Base-by-base conservation (phyloP, 2,888 invertebrate species). In the Unio delphinus region DNA sequence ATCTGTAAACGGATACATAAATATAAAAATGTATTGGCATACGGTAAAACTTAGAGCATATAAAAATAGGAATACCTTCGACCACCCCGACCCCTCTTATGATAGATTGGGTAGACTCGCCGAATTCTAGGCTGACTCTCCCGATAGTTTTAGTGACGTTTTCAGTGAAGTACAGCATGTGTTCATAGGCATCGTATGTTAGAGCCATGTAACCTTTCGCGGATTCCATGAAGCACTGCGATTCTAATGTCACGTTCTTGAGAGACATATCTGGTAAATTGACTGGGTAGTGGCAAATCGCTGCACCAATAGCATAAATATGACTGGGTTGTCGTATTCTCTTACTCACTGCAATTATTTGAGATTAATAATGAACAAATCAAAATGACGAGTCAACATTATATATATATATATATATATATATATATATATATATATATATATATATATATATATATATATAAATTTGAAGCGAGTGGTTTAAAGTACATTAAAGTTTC, bases 171-270 rank as follows among this genome's bases (percentile, higher is more conserved):
- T 83, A 88, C 45, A 88, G 69, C 59, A 79, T 72, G 68, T 86
- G 80, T 15, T 83, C 79, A 1, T 72, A 65, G 2, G 81, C 83
- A 74, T 87, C 84, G 64, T 72, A 85, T 17, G 84, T 80, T 57
- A 88, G 74, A 1, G 86, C 85, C 68, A 83, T 74, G 64, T 83
- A 84, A 1, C 86, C 86, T 59, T 81, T 78, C 30, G 80, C 76
- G 18, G 81, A 95, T 0, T 94, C 92, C 88, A 95, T 89, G 23
- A 94, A 94, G 63, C 93, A 88, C 68, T 88, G 88, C 7, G 83
- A 82, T 59, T 85, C 83, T 30, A 88, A 70, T 4, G 85, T 82
- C 7, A 87, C 75, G 74, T 86, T 85, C 26, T 65, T 65, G 7
- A 87, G 78, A 18, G 82, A 83, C 85, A 87, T 86, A 65, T 90